Evolutionary conservation across 1,140 invertebrate genomes (phyloP).

Genomic region (Diachasmimorpha longicaudata): DNA sequence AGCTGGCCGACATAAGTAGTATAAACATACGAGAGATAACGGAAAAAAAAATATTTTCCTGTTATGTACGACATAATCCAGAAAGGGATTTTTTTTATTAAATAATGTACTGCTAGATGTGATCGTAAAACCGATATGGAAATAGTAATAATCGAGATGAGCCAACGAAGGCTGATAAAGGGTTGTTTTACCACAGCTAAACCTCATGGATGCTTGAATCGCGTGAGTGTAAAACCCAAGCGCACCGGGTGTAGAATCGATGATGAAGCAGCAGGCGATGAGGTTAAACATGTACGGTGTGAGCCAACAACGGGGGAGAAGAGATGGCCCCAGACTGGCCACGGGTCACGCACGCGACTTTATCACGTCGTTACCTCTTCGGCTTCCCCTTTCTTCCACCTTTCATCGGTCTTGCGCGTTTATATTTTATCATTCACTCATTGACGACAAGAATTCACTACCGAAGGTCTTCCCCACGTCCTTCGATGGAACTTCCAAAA

Average conservation of each 20-base stretch:
- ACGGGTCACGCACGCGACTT: conserved; percentile 38
- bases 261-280: conserved; percentile 42
- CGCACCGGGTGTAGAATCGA: conserved; percentile 41
- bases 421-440: background rate
- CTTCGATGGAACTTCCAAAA: background rate
- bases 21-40: too few relatives aligned
- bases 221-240: background rate
- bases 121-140: background rate
- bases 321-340: conserved; percentile 19
- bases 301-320: background rate
- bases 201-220: background rate
- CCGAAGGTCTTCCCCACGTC: background rate
- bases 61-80: too few relatives aligned
- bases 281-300: conserved; percentile 1
- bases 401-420: background rate
- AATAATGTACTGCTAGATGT: background rate
- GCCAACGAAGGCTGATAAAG: background rate
- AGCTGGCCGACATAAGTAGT: too few relatives aligned
- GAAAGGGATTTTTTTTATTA: too few relatives aligned
- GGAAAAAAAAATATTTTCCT: too few relatives aligned
- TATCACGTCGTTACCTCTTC: conserved; percentile 34
- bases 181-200: background rate
- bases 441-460: background rate
- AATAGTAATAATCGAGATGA: background rate
- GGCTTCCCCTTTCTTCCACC: conserved; percentile 16